Base-by-base conservation (phyloP, 1,140 invertebrate genomes). In the Sogatella furcifera region DNA sequence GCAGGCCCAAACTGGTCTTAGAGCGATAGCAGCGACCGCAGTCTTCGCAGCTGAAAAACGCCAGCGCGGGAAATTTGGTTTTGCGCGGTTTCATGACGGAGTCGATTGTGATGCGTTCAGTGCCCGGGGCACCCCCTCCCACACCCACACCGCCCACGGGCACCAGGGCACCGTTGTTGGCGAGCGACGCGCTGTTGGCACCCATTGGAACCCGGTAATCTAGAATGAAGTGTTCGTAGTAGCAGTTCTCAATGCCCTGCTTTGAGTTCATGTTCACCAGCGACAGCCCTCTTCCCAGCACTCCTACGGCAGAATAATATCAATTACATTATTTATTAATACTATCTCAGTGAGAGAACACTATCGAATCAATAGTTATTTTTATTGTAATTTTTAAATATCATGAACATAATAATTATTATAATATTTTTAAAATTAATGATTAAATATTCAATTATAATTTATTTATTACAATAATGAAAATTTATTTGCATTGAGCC, bases 1-100 rank as follows among this genome's bases (percentile, higher is more conserved):
- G 80, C 56, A 76, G 73, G 54, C 72, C 73, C 46, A 82, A 67
- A 11, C 78, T 77, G 38, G 74, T 75, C 54, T 74, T 76, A 61
- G 75, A 73, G 0, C 71, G 69, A 64, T 81, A 81, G 28, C 69
- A 68, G 60, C 73, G 74, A 15, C 74, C 74, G 31, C 75, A 77
- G 42, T 71, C 69, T 11, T 57, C 62, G 59, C 76, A 78, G 22
- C 55, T 61, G 60, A 66, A 62, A 52, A 64, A 60, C 9, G 59
- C 28, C 14, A 41, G 59, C 10, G 59, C 46, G 5, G 53, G 34
- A 28, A 60, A 60, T 46, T 60, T 60, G 15, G 59, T 60, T 31
- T 60, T 60, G 11, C 59, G 52, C 44, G 59, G 59, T 43, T 60
- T 60, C 22, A 52, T 42, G 15, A 34, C 42, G 15, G 46, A 22